Evolutionary conservation across 2,113 vertebrate genomes (phyloP).

Genomic region (Pogonocichla stellata): DNA sequence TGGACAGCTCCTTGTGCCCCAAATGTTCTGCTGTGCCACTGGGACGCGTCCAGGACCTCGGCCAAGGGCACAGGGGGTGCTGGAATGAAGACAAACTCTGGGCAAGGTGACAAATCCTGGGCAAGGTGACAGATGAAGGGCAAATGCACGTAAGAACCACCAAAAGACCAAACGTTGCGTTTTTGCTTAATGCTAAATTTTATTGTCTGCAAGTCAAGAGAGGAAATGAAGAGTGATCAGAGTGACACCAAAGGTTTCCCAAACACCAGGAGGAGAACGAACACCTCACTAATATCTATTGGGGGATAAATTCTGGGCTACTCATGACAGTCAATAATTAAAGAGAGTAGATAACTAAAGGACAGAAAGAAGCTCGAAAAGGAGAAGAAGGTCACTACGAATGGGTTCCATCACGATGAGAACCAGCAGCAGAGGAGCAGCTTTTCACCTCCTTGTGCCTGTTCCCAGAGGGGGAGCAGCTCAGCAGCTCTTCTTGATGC

Average conservation of each 20-base stretch:
- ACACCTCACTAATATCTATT: not conserved
- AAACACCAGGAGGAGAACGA: not conserved
- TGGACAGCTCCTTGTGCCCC: not conserved
- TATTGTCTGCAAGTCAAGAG: constrained; percentile 35
- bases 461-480: not conserved
- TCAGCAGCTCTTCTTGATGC: constrained; percentile 36
- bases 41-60: rapidly evolving
- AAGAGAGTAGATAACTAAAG: not conserved
- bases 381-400: not conserved
- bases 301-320: no score
- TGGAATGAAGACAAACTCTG: rapidly evolving
- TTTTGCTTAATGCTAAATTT: constrained; percentile 31
- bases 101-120: rapidly evolving
- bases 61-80: not conserved
- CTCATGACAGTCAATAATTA: not conserved
- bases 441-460: not conserved
- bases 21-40: not conserved
- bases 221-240: not conserved
- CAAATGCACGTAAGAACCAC: not conserved
- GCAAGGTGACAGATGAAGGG: rapidly evolving
- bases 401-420: not conserved
- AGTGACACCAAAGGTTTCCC: not conserved
- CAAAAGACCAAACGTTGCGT: not conserved
- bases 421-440: not conserved
- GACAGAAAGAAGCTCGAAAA: not conserved